Base-by-base conservation (phyloP, 2,888 invertebrate genomes). In the Dasypogon diadema region DNA sequence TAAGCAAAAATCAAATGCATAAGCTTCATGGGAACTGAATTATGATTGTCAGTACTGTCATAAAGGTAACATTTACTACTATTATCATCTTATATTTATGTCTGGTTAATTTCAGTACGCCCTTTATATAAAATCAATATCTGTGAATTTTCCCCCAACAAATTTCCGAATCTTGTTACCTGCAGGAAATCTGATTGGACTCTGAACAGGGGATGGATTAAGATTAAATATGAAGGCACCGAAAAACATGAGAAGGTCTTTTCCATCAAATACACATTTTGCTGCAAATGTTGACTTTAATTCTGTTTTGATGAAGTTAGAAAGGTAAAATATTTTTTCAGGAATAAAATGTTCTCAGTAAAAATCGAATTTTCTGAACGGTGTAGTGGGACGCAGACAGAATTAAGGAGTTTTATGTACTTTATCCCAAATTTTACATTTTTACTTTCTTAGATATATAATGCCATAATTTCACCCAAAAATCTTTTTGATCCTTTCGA, bases 191-290 rank as follows among this genome's bases (percentile, higher is more conserved):
- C 60, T 60, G 60, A 60, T 60, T 60, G 34, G 37, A 60, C 37
- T 34, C 34, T 34, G 60, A 34, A 34, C 24, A 12, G 60, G 10
- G 60, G 37, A 18, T 14, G 8, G 14, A 16, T 34, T 16, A 24
- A 60, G 60, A 60, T 60, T 60, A 60, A 60, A 60, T 60, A n/a
- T 60, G 60, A 60, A 60, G 34, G 30, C 60, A 60, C 60, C 37
- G 24, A 2, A 51, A 51, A 51, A 51, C 51, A 51, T 51, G 51
- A 21, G 34, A 34, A 34, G 34, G 1, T n/a, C n/a, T 21, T 34
- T 34, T 21, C 16, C 37, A 34, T 60, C 60, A 60, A 60, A 60
- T 60, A 60, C 60, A 60, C 37, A 34, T 60, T 34, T 60, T 5
- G 16, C 34, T 18, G 34, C 6, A 60, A 60, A 60, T 60, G 18